phyloP scores from a whole-genome alignment of 2,113 vertebrate species.

The Chlamydotis undulata region DNA sequence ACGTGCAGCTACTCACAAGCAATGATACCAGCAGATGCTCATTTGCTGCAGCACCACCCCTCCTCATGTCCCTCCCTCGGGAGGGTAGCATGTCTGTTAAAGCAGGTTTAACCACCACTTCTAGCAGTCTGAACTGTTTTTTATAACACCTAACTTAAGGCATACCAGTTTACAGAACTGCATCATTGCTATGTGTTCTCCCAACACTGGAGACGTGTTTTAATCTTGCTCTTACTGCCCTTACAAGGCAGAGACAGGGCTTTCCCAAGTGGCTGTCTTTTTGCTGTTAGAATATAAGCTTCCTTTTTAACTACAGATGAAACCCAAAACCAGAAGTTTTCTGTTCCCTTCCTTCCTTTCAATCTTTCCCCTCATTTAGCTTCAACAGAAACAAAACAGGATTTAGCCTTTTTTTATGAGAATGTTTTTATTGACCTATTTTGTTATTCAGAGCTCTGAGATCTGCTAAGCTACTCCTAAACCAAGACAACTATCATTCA shows the following conservation, averaged over 20 bases:
- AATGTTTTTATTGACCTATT: background rate
- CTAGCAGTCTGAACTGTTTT: background rate
- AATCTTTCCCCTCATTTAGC: background rate
- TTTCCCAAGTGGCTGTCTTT: background rate
- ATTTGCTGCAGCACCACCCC: background rate
- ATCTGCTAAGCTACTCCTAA: background rate
- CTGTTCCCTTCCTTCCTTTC: background rate
- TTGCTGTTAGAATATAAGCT: background rate
- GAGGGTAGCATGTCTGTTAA: rapidly evolving
- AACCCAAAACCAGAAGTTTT: background rate
- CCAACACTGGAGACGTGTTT: background rate
- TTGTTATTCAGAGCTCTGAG: background rate
- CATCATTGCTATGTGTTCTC: background rate
- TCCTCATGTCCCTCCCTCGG: background rate
- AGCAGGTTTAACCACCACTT: background rate
- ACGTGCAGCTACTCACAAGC: background rate
- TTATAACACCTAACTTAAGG: background rate
- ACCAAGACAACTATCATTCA: background rate
- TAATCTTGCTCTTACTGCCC: background rate
- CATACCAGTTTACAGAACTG: background rate
- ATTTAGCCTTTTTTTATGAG: background rate
- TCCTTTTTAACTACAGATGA: background rate
- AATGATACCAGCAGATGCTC: background rate
- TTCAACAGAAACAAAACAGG: background rate
- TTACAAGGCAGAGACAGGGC: background rate